These are phyloP conservation scores for Machimus atricapillus DNA, from an alignment of 2,888 invertebrate species.

Conservation along the genomic window DNA sequence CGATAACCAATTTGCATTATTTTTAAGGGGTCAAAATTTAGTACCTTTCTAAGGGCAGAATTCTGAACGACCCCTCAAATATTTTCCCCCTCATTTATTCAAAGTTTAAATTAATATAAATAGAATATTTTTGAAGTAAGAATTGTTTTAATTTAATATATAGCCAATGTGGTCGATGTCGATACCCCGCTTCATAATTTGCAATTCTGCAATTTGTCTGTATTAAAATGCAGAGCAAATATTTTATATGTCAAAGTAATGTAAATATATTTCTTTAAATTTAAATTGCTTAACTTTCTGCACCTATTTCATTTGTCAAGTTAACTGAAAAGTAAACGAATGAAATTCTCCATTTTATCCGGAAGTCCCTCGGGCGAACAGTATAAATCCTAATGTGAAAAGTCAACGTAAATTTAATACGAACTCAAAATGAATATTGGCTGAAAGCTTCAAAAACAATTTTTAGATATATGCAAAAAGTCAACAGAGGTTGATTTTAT, in stretches of 20 bases:
- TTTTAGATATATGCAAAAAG: conserved; percentile 26
- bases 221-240: neutral
- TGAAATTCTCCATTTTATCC: neutral
- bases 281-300: neutral
- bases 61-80: too few relatives aligned
- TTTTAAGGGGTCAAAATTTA: too few relatives aligned
- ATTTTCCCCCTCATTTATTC: too few relatives aligned
- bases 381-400: conserved; percentile 1
- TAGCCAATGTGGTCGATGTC: too few relatives aligned
- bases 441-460: conserved; percentile 5
- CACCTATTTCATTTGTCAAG: neutral
- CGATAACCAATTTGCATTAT: too few relatives aligned
- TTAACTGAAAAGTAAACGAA: neutral
- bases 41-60: too few relatives aligned
- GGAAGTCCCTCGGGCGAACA: neutral
- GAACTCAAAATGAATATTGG: conserved; percentile 16
- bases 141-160: too few relatives aligned
- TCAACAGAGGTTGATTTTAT: conserved; percentile 30
- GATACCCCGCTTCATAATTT: too few relatives aligned
- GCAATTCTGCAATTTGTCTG: neutral
- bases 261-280: neutral
- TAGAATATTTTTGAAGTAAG: too few relatives aligned
- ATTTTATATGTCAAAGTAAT: neutral
- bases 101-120: too few relatives aligned
- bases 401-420: neutral